These are phyloP conservation scores for Ectropis grisescens DNA, from an alignment of 1,140 invertebrate genomes.

Conservation along the genomic window DNA sequence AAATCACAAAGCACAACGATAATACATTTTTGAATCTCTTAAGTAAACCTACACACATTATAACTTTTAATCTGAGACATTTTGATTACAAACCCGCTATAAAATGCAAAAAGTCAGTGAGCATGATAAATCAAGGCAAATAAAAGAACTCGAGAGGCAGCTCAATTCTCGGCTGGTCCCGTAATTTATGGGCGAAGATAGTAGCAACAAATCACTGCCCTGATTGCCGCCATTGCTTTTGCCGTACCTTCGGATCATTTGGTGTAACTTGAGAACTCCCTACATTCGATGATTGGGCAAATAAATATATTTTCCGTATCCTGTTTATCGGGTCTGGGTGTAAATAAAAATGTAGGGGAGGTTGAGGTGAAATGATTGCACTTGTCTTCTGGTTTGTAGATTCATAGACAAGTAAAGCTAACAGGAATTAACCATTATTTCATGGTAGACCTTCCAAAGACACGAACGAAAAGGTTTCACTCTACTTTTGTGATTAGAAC, in stretches of 20 bases:
- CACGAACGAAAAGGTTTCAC: too few relatives aligned
- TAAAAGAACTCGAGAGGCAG: slow-evolving; percentile 34
- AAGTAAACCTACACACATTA: too few relatives aligned
- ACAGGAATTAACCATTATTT: too few relatives aligned
- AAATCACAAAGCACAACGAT: too few relatives aligned
- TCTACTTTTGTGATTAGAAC: too few relatives aligned
- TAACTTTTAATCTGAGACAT: too few relatives aligned
- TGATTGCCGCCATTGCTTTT: too few relatives aligned
- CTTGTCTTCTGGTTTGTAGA: too few relatives aligned
- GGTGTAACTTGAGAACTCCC: slow-evolving; percentile 63
- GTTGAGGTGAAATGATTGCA: slow-evolving; percentile 13
- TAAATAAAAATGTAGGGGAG: slow-evolving; percentile 66
- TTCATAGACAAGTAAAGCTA: too few relatives aligned
- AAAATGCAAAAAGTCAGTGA: slow-evolving; percentile 6
- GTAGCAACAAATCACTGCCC: slow-evolving; percentile 61
- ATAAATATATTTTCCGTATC: slow-evolving; percentile 69
- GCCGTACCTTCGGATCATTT: slow-evolving; percentile 57
- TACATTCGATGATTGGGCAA: slow-evolving; percentile 66
- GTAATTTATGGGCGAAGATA: slow-evolving; percentile 65
- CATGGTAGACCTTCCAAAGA: too few relatives aligned
- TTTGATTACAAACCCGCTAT: too few relatives aligned
- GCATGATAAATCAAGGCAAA: slow-evolving; percentile 8
- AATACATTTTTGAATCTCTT: too few relatives aligned
- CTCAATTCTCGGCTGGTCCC: slow-evolving; percentile 51
- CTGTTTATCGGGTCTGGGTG: slow-evolving; percentile 61